These are phyloP conservation scores for Apodemia zela DNA, from an alignment of 2,888 invertebrate genomes.

Conservation along the genomic window DNA sequence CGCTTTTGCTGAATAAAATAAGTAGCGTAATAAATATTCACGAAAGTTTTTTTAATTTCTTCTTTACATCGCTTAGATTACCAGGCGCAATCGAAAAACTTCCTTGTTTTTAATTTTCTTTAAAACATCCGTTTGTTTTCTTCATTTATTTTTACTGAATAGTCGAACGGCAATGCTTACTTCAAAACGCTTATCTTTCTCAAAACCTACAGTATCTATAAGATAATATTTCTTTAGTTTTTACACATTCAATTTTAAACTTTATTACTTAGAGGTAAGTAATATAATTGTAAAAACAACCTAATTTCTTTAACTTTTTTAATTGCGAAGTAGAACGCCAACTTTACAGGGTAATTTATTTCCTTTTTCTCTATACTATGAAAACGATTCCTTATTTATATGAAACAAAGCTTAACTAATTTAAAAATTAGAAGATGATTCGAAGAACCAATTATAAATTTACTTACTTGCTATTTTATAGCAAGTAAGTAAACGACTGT, in stretches of 20 bases:
- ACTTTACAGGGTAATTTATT: slow-evolving; percentile 45
- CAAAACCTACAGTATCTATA: slow-evolving; percentile 32
- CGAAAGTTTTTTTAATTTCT: slow-evolving; percentile 79
- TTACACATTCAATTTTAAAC: slow-evolving; percentile 46
- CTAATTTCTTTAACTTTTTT: slow-evolving; percentile 55
- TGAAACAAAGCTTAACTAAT: slow-evolving; percentile 19
- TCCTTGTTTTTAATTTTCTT: slow-evolving; percentile 80
- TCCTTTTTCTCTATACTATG: slow-evolving; percentile 40
- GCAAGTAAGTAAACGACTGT: too few relatives aligned
- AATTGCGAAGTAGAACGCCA: slow-evolving; percentile 62
- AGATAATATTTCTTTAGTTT: slow-evolving; percentile 18
- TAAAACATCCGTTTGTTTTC: slow-evolving; percentile 73
- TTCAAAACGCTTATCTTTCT: slow-evolving; percentile 65
- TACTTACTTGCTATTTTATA: not conserved
- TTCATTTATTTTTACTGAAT: slow-evolving; percentile 66
- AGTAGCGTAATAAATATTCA: slow-evolving; percentile 77
- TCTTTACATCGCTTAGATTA: slow-evolving; percentile 74
- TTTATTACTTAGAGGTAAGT: slow-evolving; percentile 47
- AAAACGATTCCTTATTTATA: slow-evolving; percentile 37
- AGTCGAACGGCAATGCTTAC: slow-evolving; percentile 71
- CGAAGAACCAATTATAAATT: slow-evolving; percentile 12
- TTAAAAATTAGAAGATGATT: slow-evolving; percentile 32
- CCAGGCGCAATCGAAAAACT: slow-evolving; percentile 72
- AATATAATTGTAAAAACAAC: slow-evolving; percentile 47
- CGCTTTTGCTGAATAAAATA: slow-evolving; percentile 58